Evolutionary conservation across 2,113 vertebrate genomes (phyloP).

Genomic region (Phyllostomus discolor): DNA sequence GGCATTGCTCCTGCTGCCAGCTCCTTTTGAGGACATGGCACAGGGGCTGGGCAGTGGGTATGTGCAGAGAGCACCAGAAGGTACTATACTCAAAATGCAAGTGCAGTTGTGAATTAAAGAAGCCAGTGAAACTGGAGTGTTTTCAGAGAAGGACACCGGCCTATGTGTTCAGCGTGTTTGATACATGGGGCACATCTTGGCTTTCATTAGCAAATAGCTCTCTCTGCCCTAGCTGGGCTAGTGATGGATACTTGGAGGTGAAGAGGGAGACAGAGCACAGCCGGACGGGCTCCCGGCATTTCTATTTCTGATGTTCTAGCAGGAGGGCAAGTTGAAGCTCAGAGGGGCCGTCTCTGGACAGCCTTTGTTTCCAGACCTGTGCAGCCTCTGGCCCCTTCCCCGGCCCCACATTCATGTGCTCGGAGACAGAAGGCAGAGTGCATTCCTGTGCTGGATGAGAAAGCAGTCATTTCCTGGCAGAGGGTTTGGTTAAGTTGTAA

Average conservation of each 20-base stretch:
- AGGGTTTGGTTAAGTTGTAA: slow-evolving; percentile 73
- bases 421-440: slow-evolving; percentile 76
- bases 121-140: background rate
- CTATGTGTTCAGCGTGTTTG: background rate
- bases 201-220: slow-evolving; percentile 10
- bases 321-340: background rate
- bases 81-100: background rate
- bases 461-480: slow-evolving; percentile 79
- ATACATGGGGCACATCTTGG: background rate
- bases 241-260: background rate
- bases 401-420: slow-evolving; percentile 57
- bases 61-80: background rate
- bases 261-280: background rate
- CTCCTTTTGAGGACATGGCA: background rate
- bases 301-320: background rate
- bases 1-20: background rate
- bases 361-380: slow-evolving; percentile 20
- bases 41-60: background rate
- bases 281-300: rapidly evolving
- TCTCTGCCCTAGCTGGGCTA: background rate
- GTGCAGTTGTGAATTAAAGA: background rate
- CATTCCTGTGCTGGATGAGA: slow-evolving; percentile 74
- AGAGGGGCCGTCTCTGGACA: background rate
- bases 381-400: slow-evolving; percentile 44
- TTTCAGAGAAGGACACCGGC: background rate